Evolutionary conservation across 2,113 vertebrate genomes (phyloP).

Genomic region (Triplophysa tibetana): DNA sequence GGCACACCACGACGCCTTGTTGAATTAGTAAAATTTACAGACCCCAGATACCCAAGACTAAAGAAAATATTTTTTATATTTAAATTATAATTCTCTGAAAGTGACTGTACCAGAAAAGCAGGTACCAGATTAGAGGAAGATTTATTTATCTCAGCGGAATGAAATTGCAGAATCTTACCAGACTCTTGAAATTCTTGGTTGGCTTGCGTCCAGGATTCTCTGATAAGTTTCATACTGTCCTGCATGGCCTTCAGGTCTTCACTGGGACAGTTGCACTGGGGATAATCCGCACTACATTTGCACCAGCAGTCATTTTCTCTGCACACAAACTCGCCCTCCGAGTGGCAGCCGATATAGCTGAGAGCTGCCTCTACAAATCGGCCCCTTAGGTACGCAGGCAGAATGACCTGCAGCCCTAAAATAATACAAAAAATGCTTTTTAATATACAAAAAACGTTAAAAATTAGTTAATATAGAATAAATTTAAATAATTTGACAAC

Average conservation of each 20-base stretch:
- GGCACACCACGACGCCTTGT: background rate
- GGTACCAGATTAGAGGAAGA: no score
- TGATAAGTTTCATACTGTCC: constrained; percentile 71
- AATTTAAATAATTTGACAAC: no score
- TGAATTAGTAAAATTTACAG: background rate
- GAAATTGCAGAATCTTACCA: constrained; percentile 61
- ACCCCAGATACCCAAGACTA: background rate
- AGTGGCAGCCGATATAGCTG: constrained; percentile 79
- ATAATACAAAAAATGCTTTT: constrained; percentile 35
- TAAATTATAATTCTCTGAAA: background rate
- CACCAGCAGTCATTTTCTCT: constrained; percentile 80
- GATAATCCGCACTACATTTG: constrained; percentile 71
- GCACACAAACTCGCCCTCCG: constrained; percentile 79
- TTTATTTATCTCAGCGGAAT: background rate
- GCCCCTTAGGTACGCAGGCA: constrained; percentile 75
- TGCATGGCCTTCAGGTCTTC: constrained; percentile 77
- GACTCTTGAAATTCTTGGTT: constrained; percentile 80
- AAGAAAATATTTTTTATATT: background rate
- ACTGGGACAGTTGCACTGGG: constrained; percentile 78
- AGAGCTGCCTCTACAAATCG: constrained; percentile 80
- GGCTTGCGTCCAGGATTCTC: constrained; percentile 70
- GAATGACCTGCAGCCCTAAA: constrained; percentile 77
- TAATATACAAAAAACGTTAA: background rate
- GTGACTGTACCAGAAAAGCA: no score
- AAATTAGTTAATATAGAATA: no score